Evolutionary conservation across 2,888 invertebrate species (phyloP), one percentile per base, ranked within the genome.

Genomic region (Myathropa florea): DNA sequence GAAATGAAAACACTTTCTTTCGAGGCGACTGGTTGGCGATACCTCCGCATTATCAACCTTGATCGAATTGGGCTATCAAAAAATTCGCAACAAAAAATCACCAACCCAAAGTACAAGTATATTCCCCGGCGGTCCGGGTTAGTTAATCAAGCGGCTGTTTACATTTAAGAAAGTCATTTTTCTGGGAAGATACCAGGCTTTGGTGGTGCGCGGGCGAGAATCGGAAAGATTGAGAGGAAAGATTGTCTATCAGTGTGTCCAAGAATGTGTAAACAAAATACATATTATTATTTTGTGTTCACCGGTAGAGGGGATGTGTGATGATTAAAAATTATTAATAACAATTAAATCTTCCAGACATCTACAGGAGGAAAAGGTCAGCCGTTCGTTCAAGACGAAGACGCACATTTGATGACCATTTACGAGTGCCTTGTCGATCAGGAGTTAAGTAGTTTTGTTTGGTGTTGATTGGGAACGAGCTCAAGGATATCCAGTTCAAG

Each of bases 31-130:
- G 9, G 23, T 26, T 10, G 21, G 63, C 57, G 65, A 30, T 21
- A 24, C 28, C 30, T 55, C 33, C n/a, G 63, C 46, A 46, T 63
- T 57, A 75, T 76, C 76, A 76, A 64, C 73, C 73, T 75, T 75
- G 26, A 64, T 36, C 26, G n/a, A 64, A 64, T 33, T 75, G 57
- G 64, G 64, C 64, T 64, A 75, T 64, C 73, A 64, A 36, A 53
- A 63, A 72, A 63, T 26, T 55, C 18, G 60, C 57, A 53, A 46
- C 18, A 18, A 39, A 72, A 46, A 46, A 30, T 59, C 23, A 39
- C 39, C 26, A 57, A 2, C 23, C 7, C 14, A 24, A 18, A 18
- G 18, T 7, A 46, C 7, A 18, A 18, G 18, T 7, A 46, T 18
- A 46, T 18, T 18, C 18, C 46, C 46, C n/a, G 18, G 6, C 7